Conservation (phyloP, 2,797 vertebrate species). For the Microhierax caerulescens region DNA sequence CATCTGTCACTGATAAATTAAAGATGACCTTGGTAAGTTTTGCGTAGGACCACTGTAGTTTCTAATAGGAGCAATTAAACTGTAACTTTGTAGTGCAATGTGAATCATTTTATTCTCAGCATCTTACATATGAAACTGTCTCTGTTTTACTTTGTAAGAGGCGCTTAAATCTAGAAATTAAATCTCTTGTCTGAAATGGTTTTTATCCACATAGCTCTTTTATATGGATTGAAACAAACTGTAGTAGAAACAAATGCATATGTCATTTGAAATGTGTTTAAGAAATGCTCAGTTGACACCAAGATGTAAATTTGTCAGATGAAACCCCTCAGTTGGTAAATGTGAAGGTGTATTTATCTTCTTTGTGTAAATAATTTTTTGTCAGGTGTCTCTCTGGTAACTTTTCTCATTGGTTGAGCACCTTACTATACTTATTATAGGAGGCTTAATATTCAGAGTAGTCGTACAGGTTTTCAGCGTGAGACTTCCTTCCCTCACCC, state of each 20-base stretch:
- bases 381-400: background rate
- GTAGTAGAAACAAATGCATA: background rate
- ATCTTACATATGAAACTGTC: background rate
- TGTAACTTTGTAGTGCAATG: background rate
- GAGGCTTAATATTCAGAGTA: background rate
- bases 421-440: background rate
- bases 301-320: background rate
- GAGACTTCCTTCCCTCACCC: background rate
- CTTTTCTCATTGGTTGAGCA: no score
- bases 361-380: background rate
- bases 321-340: background rate
- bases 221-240: background rate
- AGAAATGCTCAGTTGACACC: background rate
- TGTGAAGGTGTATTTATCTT: background rate
- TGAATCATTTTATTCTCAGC: background rate
- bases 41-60: background rate
- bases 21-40: slow-evolving; percentile 91
- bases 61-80: background rate
- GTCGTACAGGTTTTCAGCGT: background rate
- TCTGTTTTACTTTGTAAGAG: background rate
- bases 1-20: slow-evolving; percentile 88
- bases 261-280: background rate
- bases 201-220: background rate
- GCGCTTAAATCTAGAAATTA: background rate
- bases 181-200: background rate